A percentile compares a stretch with the other conserved stretches of the same genome.
Conservation (phyloP, 2,113 vertebrate species). For the Passer domesticus region DNA sequence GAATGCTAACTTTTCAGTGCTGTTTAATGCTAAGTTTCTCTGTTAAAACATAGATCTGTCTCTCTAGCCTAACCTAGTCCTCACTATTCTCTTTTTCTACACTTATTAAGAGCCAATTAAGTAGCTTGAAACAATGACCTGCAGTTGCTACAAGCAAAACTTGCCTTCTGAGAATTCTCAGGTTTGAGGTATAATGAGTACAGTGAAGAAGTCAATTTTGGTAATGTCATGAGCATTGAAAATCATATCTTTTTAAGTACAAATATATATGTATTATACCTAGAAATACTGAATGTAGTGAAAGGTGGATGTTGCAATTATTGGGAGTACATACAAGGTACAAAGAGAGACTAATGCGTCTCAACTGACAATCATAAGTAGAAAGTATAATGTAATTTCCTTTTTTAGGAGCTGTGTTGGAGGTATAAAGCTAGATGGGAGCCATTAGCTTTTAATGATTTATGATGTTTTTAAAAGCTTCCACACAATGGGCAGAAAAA, state of each 20-base stretch:
- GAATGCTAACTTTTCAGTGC: background rate
- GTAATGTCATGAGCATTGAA: background rate
- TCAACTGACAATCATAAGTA: background rate
- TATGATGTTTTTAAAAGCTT: constrained; percentile 40
- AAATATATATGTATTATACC: background rate
- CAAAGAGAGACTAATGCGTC: background rate
- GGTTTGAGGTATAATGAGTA: background rate
- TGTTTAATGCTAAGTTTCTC: background rate
- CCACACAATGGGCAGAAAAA: background rate
- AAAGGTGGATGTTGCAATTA: constrained; percentile 7
- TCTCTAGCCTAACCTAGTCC: background rate
- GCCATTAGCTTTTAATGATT: constrained; percentile 47
- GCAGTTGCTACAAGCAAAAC: background rate
- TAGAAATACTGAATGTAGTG: background rate
- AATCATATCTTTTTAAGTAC: background rate
- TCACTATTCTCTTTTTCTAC: background rate
- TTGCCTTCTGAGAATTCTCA: background rate
- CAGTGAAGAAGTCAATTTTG: background rate
- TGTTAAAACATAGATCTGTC: background rate
- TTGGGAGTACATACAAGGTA: background rate
- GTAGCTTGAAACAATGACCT: background rate
- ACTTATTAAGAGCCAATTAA: rapidly evolving
- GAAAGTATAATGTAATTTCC: constrained; percentile 18
- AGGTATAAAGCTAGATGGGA: constrained; percentile 25
- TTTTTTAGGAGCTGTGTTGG: constrained; percentile 3